Percentiles rank a stretch among this genome's conserved stretches.
These are phyloP conservation scores for Caerostris extrusa DNA, from an alignment of 1,140 invertebrate genomes.

Conservation along the genomic window DNA sequence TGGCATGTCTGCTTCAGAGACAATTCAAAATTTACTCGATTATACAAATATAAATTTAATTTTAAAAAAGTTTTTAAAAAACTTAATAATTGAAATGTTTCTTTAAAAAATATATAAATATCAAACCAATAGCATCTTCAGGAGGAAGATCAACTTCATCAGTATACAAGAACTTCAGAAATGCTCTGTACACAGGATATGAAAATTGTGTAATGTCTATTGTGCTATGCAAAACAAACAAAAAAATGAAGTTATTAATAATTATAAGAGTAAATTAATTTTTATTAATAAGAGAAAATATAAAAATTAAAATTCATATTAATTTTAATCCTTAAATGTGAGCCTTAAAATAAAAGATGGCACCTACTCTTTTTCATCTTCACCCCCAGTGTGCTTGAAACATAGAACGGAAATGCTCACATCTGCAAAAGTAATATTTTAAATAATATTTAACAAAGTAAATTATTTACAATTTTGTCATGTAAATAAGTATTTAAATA, in stretches of 20 bases:
- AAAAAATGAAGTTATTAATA: slow-evolving; percentile 42
- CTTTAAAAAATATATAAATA: too few species aligned
- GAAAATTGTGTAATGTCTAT: slow-evolving; percentile 86
- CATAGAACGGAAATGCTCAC: slow-evolving; percentile 87
- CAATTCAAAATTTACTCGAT: too few species aligned
- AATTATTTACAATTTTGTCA: background rate
- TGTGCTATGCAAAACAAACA: slow-evolving; percentile 82
- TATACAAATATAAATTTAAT: too few species aligned
- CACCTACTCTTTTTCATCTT: slow-evolving; percentile 85
- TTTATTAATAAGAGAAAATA: background rate
- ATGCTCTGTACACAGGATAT: slow-evolving; percentile 86
- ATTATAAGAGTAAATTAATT: background rate
- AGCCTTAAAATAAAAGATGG: background rate
- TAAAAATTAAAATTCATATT: background rate
- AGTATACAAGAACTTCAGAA: slow-evolving; percentile 87
- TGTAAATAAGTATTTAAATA: too few species aligned
- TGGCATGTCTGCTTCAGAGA: too few species aligned
- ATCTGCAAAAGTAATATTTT: slow-evolving; percentile 83
- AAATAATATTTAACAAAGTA: background rate
- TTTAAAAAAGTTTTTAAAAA: too few species aligned
- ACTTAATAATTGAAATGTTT: too few species aligned
- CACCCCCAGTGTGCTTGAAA: slow-evolving; percentile 86
- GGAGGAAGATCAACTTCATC: slow-evolving; percentile 86
- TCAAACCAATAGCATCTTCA: slow-evolving; percentile 86
- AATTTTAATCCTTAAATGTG: background rate